A percentile compares a stretch with the other conserved stretches of the same genome.
Conservation (phyloP, 2,888 invertebrate species). For the Rosalia funebris region DNA sequence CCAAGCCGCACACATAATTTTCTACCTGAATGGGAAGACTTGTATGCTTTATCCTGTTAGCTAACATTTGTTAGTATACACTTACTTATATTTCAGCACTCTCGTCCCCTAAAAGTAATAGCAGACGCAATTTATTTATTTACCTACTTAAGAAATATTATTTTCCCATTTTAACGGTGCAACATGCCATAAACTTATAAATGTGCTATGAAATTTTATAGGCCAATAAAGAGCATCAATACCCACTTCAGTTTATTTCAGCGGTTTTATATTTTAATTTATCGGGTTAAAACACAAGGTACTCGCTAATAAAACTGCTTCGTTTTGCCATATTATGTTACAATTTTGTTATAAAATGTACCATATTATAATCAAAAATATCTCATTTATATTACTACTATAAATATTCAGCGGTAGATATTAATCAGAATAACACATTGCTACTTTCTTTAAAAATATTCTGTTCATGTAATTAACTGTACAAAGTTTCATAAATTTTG, state of each 20-base stretch:
- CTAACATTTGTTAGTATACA: too few relatives aligned
- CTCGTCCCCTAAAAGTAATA: neutral
- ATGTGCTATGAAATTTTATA: constrained; percentile 20
- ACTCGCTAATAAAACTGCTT: constrained; percentile 6
- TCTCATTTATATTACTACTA: too few relatives aligned
- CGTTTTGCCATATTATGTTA: constrained; percentile 3
- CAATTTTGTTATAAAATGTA: constrained; percentile 4
- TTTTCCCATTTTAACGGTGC: constrained; percentile 9
- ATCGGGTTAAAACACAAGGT: constrained; percentile 10
- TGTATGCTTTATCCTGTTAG: too few relatives aligned
- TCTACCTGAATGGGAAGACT: too few relatives aligned
- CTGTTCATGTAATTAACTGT: too few relatives aligned
- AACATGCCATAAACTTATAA: constrained; percentile 15
- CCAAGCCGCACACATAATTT: too few relatives aligned
- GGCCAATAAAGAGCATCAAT: constrained; percentile 23
- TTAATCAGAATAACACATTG: too few relatives aligned
- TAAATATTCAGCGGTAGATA: too few relatives aligned
- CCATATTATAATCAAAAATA: too few relatives aligned
- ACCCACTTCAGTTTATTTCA: constrained; percentile 22
- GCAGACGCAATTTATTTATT: constrained; percentile 3
- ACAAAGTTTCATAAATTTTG: too few relatives aligned
- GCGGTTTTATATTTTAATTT: constrained; percentile 26
- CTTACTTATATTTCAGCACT: neutral
- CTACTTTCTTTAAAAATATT: too few relatives aligned
- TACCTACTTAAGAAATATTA: neutral